phyloP scores from a whole-genome alignment of 35 echinoderm and acorn worm species.

The Heliocidaris tuberculata region DNA sequence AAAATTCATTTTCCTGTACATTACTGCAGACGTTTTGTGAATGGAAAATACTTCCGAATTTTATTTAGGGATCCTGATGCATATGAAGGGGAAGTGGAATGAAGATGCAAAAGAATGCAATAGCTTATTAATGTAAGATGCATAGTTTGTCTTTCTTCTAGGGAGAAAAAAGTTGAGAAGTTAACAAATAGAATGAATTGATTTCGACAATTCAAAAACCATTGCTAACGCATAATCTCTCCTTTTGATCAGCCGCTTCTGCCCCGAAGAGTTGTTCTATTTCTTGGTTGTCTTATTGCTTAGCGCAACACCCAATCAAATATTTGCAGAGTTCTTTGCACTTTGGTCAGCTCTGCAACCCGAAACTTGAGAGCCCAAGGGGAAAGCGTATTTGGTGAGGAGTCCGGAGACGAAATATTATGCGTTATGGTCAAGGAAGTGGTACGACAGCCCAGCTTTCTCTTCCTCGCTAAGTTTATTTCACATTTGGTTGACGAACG shows the following conservation, averaged over 20 bases:
- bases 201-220: not conserved
- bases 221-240: not conserved
- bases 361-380: slow-evolving; percentile 6
- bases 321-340: slow-evolving; percentile 12
- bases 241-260: not conserved
- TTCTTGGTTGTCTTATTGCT: slow-evolving; percentile 17
- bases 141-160: not conserved
- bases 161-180: not conserved
- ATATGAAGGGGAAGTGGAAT: not conserved
- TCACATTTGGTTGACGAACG: not conserved
- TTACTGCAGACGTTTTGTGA: too few species aligned
- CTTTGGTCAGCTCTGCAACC: not conserved
- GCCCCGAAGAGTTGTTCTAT: slow-evolving; percentile 1
- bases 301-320: slow-evolving; percentile 9
- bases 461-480: not conserved
- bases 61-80: too few species aligned
- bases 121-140: not conserved
- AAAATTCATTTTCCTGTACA: too few species aligned
- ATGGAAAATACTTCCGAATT: too few species aligned
- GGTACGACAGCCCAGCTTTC: not conserved
- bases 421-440: not conserved
- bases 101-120: too few species aligned
- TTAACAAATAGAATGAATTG: not conserved
- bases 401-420: not conserved
- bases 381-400: not conserved